These are phyloP conservation scores for Malurus cyaneus DNA, from an alignment of 2,113 vertebrate genomes.

Conservation along the genomic window DNA sequence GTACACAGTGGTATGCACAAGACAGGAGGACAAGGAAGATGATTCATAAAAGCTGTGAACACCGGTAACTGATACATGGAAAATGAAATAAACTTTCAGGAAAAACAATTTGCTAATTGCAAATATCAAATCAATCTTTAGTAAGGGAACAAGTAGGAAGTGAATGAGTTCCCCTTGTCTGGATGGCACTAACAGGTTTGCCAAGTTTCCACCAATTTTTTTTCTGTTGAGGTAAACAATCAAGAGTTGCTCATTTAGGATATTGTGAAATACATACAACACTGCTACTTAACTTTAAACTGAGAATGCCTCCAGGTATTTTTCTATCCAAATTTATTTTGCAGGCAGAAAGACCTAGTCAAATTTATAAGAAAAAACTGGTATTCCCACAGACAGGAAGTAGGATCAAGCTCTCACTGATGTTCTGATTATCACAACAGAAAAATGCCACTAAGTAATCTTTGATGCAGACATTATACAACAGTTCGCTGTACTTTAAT, in stretches of 20 bases:
- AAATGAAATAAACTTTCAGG: background rate
- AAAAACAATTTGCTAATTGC: background rate
- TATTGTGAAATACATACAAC: background rate
- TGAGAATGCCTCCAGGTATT: background rate
- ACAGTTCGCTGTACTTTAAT: constrained; percentile 5
- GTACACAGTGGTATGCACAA: background rate
- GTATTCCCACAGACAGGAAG: background rate
- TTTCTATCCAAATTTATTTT: background rate
- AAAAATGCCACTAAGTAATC: background rate
- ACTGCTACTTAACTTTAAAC: background rate
- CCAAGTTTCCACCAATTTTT: background rate
- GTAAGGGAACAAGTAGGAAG: background rate
- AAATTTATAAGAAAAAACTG: background rate
- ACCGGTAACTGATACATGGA: background rate
- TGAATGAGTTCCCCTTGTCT: background rate
- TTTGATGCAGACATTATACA: background rate
- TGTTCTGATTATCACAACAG: constrained; percentile 1
- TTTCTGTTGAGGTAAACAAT: background rate
- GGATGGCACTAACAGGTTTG: background rate
- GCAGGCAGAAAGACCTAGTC: background rate
- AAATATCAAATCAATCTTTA: background rate
- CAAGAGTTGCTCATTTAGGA: background rate
- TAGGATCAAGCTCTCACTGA: background rate
- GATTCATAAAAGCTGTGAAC: background rate
- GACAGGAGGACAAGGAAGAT: background rate